A percentile compares a stretch with the other conserved stretches of the same genome.
These are phyloP conservation scores for Formicarius rufipectus DNA, from an alignment of 2,113 vertebrate genomes.

Conservation along the genomic window DNA sequence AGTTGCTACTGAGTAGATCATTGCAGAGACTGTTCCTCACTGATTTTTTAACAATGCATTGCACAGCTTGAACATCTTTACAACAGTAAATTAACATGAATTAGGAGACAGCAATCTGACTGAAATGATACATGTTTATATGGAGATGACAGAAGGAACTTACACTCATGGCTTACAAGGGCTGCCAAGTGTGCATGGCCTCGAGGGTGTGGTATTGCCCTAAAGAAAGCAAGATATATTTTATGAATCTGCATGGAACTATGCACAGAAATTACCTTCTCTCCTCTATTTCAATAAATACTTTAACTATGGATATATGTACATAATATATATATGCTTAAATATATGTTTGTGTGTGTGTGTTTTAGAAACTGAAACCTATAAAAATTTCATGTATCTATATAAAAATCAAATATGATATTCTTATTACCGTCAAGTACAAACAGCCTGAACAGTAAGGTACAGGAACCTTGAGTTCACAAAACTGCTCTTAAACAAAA, in stretches of 20 bases:
- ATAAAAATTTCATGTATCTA: background rate
- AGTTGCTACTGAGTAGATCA: background rate
- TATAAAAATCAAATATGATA: background rate
- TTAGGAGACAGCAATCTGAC: background rate
- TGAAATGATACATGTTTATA: fast-evolving
- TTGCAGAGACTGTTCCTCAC: background rate
- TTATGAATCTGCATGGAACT: background rate
- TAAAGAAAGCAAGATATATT: conserved; percentile 55
- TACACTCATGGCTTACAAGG: conserved; percentile 94
- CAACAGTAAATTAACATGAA: background rate
- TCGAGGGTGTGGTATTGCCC: conserved; percentile 95
- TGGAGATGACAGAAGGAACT: conserved; percentile 61
- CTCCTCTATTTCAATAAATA: background rate
- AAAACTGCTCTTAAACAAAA: background rate
- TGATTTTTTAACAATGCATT: background rate
- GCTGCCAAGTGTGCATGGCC: conserved; percentile 96
- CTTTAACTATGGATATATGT: background rate
- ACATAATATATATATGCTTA: background rate
- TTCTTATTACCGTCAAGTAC: background rate
- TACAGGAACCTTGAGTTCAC: background rate
- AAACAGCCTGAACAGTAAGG: background rate
- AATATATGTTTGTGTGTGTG: too few relatives aligned
- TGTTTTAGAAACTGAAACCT: background rate
- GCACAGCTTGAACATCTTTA: background rate
- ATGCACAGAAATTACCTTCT: background rate